Evolutionary conservation across 2,797 vertebrate species (phyloP).

Genomic region (Galagoides demidoff): DNA sequence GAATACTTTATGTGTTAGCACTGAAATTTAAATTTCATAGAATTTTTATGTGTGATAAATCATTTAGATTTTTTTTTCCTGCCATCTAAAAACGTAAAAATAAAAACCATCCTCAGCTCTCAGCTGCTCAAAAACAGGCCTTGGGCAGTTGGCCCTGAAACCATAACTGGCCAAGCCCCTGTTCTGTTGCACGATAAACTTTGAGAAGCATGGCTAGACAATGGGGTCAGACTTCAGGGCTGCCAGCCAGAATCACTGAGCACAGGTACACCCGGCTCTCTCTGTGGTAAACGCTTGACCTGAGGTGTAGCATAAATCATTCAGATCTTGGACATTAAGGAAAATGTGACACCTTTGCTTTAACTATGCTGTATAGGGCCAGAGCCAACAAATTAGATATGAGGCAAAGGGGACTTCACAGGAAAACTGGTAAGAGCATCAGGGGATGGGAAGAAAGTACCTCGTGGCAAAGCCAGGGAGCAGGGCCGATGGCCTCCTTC

Average conservation of each 20-base stretch:
- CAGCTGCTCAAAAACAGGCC: neutral
- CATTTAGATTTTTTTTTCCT: neutral
- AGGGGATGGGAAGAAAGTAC: neutral
- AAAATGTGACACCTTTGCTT: neutral
- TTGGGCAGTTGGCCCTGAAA: neutral
- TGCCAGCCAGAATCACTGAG: neutral
- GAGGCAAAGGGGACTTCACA: neutral
- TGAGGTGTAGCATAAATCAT: neutral
- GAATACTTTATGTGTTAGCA: neutral
- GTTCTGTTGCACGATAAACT: neutral
- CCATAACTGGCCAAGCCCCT: neutral
- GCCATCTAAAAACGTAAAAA: neutral
- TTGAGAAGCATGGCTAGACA: neutral
- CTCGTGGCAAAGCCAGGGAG: neutral
- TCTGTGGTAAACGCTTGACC: neutral
- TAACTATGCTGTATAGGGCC: neutral
- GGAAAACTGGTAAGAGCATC: neutral
- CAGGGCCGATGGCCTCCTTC: fast-evolving
- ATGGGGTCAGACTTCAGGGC: neutral
- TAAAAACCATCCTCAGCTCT: neutral
- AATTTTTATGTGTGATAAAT: neutral
- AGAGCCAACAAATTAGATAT: neutral
- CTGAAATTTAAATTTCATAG: neutral
- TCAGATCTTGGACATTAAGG: neutral
- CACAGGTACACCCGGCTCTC: neutral